phyloP scores from a whole-genome alignment of 1,140 invertebrate species.

The Thaumatotibia leucotreta region DNA sequence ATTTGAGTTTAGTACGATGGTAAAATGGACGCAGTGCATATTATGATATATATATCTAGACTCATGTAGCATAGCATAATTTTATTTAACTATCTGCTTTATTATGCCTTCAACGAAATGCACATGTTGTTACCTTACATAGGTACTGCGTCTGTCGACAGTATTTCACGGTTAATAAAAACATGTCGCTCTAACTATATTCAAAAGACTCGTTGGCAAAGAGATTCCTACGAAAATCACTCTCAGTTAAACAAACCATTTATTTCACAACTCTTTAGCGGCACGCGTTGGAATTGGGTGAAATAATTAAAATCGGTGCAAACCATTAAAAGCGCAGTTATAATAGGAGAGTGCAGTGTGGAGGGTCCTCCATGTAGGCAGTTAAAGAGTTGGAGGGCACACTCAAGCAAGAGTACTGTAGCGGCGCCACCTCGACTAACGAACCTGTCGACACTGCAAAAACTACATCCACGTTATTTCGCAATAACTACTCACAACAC shows the following conservation, averaged over 20 bases:
- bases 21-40: conserved; percentile 40
- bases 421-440: conserved; percentile 66
- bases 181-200: too few species aligned
- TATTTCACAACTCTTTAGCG: conserved; percentile 19
- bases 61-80: conserved; percentile 22
- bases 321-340: conserved; percentile 75
- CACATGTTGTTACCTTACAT: too few species aligned
- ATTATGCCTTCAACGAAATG: background rate
- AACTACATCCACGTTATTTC: conserved; percentile 29
- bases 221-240: background rate
- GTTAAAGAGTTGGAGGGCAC: conserved; percentile 75
- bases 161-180: too few species aligned
- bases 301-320: conserved; percentile 73
- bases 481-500: conserved; percentile 13
- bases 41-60: conserved; percentile 19
- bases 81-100: conserved; percentile 24
- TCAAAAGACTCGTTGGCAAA: background rate
- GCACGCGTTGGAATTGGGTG: conserved; percentile 49
- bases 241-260: background rate
- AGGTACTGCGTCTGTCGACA: too few species aligned
- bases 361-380: conserved; percentile 74
- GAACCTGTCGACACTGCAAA: conserved; percentile 49
- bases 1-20: conserved; percentile 56
- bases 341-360: conserved; percentile 71
- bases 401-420: conserved; percentile 67